phyloP scores from a whole-genome alignment of 1,140 invertebrate genomes.

The Physella acuta region DNA sequence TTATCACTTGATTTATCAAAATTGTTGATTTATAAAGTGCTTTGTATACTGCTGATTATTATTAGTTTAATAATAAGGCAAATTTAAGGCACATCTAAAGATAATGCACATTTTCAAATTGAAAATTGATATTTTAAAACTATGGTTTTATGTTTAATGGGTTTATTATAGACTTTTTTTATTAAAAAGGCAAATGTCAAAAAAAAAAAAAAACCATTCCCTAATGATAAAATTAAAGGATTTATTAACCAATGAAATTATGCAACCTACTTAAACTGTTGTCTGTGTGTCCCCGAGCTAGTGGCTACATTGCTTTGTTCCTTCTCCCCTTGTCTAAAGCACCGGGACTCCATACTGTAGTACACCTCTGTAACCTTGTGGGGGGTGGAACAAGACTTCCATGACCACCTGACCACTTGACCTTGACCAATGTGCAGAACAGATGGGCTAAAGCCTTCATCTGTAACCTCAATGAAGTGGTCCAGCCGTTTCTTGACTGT shows the following conservation, averaged over 20 bases:
- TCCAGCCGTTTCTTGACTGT: slow-evolving; percentile 45
- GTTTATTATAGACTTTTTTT: not conserved
- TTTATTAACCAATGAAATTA: not conserved
- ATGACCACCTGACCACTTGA: slow-evolving; percentile 53
- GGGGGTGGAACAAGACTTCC: slow-evolving; percentile 50
- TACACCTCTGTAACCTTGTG: slow-evolving; percentile 52
- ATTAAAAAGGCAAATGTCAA: not conserved
- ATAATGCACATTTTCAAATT: not conserved
- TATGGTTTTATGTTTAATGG: not conserved
- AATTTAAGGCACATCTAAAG: not conserved
- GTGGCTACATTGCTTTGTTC: slow-evolving; percentile 36
- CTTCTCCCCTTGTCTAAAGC: slow-evolving; percentile 37
- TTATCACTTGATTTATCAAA: not conserved
- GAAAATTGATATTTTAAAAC: not conserved
- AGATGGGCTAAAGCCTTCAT: slow-evolving; percentile 53
- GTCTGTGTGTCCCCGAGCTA: slow-evolving; percentile 39
- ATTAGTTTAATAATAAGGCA: not conserved
- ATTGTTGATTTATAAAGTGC: not conserved
- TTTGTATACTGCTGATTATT: not conserved
- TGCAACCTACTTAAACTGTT: slow-evolving; percentile 47
- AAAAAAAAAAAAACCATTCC: not conserved
- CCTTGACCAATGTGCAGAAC: slow-evolving; percentile 55
- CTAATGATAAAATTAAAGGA: not conserved
- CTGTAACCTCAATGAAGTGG: slow-evolving; percentile 45
- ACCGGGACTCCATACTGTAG: slow-evolving; percentile 42